phyloP scores from a whole-genome alignment of 2,113 vertebrate species.

The Austrofundulus limnaeus region DNA sequence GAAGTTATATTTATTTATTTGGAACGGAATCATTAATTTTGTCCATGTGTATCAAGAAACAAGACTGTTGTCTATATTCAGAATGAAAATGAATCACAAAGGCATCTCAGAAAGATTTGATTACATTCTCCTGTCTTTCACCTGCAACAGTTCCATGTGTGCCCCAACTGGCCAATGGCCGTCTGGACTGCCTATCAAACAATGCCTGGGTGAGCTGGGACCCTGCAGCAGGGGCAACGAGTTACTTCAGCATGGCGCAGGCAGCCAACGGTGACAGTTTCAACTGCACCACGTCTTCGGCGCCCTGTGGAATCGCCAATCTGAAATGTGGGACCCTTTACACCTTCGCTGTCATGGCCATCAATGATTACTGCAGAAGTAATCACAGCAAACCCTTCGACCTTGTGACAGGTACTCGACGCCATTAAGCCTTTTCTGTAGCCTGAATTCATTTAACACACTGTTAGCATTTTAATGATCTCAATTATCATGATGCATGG shows the following conservation, averaged over 20 bases:
- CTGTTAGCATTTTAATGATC: background rate
- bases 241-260: constrained; percentile 66
- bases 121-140: background rate
- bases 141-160: constrained; percentile 72
- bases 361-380: constrained; percentile 70
- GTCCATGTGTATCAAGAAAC: no score
- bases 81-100: background rate
- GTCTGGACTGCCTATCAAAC: constrained; percentile 77
- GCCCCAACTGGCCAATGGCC: constrained; percentile 51
- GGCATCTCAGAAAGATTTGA: no score
- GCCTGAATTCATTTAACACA: background rate
- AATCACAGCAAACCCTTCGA: constrained; percentile 55
- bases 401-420: constrained; percentile 73
- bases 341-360: constrained; percentile 66
- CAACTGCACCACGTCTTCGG: constrained; percentile 48
- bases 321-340: constrained; percentile 75
- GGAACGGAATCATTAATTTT: no score
- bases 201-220: constrained; percentile 72
- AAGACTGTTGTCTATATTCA: background rate
- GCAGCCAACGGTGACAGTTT: constrained; percentile 46
- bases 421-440: background rate
- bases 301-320: constrained; percentile 64
- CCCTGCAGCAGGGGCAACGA: constrained; percentile 34
- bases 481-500: no score
- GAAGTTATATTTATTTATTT: no score